phyloP scores from a whole-genome alignment of 2,797 vertebrate genomes.

The Liasis olivaceus region DNA sequence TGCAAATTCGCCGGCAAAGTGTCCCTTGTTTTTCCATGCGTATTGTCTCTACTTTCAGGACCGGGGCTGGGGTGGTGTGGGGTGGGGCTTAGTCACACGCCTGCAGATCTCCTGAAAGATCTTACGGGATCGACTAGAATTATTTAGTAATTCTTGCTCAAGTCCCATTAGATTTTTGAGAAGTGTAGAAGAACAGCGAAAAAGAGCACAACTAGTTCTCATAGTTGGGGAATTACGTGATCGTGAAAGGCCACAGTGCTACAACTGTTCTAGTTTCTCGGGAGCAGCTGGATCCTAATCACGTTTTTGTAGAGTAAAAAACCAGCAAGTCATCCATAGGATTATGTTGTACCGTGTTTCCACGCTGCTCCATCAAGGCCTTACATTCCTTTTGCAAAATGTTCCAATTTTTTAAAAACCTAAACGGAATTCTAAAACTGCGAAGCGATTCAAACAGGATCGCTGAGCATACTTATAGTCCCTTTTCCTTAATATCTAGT shows the following conservation, averaged over 20 bases:
- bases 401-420: not conserved
- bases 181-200: not conserved
- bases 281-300: not conserved
- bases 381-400: not conserved
- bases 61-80: no score
- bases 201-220: no score
- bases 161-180: not conserved
- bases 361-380: not conserved
- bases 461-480: not conserved
- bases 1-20: no score
- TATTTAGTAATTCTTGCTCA: not conserved
- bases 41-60: not conserved
- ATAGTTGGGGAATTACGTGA: not conserved
- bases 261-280: no score
- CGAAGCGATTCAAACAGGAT: not conserved
- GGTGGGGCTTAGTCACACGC: no score
- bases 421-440: not conserved
- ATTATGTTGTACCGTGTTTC: not conserved
- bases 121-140: no score
- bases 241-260: not conserved
- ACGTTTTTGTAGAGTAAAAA: not conserved
- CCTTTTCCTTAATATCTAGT: not conserved
- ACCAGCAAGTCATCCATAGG: no score
- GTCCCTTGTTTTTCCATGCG: not conserved
- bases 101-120: no score